Conservation (phyloP, 2,888 invertebrate species). For the Melinaea menophilus region DNA sequence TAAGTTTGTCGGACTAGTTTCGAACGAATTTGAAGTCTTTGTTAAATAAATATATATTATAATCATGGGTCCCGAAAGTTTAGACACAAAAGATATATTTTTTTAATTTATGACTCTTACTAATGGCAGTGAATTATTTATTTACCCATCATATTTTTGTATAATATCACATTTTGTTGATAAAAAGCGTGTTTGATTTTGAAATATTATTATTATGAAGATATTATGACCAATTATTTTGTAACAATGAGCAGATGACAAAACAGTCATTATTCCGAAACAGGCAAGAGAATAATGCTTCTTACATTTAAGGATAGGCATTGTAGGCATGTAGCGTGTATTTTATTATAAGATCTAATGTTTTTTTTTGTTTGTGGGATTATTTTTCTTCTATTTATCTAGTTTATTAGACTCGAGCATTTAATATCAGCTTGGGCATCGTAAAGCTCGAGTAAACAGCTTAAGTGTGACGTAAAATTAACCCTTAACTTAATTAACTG, state of each 20-base stretch:
- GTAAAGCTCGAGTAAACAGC: constrained; percentile 51
- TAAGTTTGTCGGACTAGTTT: too few relatives aligned
- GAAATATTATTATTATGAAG: background rate
- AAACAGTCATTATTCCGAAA: constrained; percentile 1
- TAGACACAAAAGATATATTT: too few relatives aligned
- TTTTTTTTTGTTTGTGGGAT: too few relatives aligned
- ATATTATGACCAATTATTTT: background rate
- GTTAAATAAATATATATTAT: too few relatives aligned
- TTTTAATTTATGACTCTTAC: too few relatives aligned
- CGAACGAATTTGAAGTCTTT: too few relatives aligned
- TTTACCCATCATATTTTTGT: too few relatives aligned
- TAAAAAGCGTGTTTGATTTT: background rate
- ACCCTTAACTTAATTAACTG: constrained; percentile 43
- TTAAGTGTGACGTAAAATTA: constrained; percentile 64
- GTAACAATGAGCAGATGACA: constrained; percentile 1
- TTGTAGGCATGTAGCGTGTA: background rate
- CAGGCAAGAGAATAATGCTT: constrained; percentile 3
- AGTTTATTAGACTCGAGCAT: constrained; percentile 51
- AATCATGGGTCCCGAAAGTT: too few relatives aligned
- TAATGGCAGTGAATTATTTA: too few relatives aligned
- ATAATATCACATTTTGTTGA: too few relatives aligned
- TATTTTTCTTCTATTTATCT: constrained; percentile 15
- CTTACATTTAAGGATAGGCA: background rate
- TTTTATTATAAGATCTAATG: too few relatives aligned
- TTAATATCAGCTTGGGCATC: constrained; percentile 57